phyloP scores from a whole-genome alignment of 2,797 vertebrate species.

The Anniella stebbinsi region DNA sequence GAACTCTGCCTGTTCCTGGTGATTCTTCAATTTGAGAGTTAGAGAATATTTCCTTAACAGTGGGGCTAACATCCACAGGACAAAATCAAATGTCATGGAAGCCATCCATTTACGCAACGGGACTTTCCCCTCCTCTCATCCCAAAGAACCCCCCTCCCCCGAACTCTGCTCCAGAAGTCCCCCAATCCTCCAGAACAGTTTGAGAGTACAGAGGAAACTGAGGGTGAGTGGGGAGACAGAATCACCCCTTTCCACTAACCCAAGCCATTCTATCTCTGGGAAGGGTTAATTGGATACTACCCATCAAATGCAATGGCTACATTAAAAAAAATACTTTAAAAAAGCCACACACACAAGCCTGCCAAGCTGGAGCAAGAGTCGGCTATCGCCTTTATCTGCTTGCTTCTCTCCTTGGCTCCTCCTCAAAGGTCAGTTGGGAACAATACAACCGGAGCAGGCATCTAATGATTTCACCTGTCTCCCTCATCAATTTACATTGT shows the following conservation, averaged over 20 bases:
- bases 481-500: background rate
- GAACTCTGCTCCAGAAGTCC: background rate
- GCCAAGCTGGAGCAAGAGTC: background rate
- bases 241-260: background rate
- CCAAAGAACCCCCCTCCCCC: too few species aligned
- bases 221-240: background rate
- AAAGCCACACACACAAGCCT: background rate
- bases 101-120: background rate
- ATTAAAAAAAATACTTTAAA: background rate
- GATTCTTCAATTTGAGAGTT: too few species aligned
- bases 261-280: background rate
- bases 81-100: background rate
- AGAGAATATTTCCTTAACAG: too few species aligned
- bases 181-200: background rate
- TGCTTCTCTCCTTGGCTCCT: background rate
- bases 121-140: background rate
- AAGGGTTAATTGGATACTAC: background rate
- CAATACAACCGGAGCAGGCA: background rate
- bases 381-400: background rate
- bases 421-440: background rate
- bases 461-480: background rate
- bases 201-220: too few species aligned
- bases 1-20: too few species aligned
- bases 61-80: background rate
- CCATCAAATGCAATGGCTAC: background rate